Evolutionary conservation across 2,888 invertebrate genomes (phyloP), one percentile per base, ranked within the genome.

Genomic region (Polyploca ridens): DNA sequence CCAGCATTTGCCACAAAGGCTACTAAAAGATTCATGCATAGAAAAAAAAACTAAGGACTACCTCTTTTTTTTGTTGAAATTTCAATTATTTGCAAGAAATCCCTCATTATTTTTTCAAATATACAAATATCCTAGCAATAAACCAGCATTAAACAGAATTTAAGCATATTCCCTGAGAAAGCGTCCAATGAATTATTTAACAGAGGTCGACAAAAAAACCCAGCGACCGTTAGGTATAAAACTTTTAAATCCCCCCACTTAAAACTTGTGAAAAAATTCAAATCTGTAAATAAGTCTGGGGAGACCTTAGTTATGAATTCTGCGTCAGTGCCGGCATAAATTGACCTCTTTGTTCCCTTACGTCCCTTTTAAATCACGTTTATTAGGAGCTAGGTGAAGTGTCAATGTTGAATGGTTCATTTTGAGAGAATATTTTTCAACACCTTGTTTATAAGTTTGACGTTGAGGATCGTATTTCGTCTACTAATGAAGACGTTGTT

Each of bases 241-340:
- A 73, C 81, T 81, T 75, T 65, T 69, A 71, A 73, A 70, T 69
- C 76, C 63, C 19, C 62, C 75, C 74, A 76, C 78, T 83, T 81
- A 78, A 78, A 82, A 81, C 62, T 78, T 81, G 64, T 65, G 66
- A 69, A 74, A 69, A 77, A 72, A 72, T 71, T 63, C 71, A 75
- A 78, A 78, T 75, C 74, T 77, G 69, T 73, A 73, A 79, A 78
- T 76, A 79, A 77, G 68, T 69, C 70, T 60, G 10, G 54, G 19
- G 19, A 54, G 16, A 19, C 19, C 54, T 16, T 54, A 19, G 19
- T 54, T 54, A 54, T 54, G 19, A 54, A 54, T 54, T 54, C 54
- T 54, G 4, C 19, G 54, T 19, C 10, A 14, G 1, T 19, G 19
- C 54, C 54, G n/a, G 54, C 54, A 54, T 54, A 54, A 54, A 54